Evolutionary conservation across 1,140 invertebrate genomes (phyloP), one percentile per base, ranked within the genome.

Genomic region (Pachyrhynchus sulphureomaculatus): DNA sequence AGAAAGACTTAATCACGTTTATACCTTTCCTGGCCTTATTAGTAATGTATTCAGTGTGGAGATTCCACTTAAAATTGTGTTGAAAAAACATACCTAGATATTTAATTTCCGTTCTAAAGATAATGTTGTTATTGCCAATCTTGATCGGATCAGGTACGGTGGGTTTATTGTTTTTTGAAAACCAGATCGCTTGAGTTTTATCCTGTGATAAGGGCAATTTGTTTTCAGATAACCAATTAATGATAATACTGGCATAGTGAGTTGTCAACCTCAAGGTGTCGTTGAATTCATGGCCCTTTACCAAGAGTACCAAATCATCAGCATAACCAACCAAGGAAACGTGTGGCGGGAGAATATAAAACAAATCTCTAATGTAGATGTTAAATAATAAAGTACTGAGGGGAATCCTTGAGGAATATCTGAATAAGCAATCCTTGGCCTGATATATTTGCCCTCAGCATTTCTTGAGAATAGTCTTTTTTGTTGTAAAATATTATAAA

Each of bases 321-420:
- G 55, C 62, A 37, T 65, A 64, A 12, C 45, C 33, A 12, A 63
- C 48, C 48, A 64, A 20, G 5, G 41, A 20, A 0, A 55, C 33
- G 9, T 18, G 6, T 6, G n/a, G 2, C 15, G 17, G 49, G 36
- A 24, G 15, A 32, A 51, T 4, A n/a, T 18, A n/a, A 10, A 51
- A 57, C 20, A 53, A n/a, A 2, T 53, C 17, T 17, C 10, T 17
- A n/a, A 57, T 57, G 23, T 62, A 56, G 6, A 65, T 41, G 17
- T 67, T 67, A 51, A 49, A 63, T 12, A 63, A n/a, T 4, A 56
- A 12, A 17, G 61, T 13, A n/a, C 53, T 63, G 8, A 63, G 32
- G 61, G 61, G 4, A 45, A 64, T 4, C 62, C 62, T 26, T 64
- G 62, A 9, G 62, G 45, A 0, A 64, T 0, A 1, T 54, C 62